phyloP scores from a whole-genome alignment of 2,113 vertebrate genomes.

The Python bivittatus region DNA sequence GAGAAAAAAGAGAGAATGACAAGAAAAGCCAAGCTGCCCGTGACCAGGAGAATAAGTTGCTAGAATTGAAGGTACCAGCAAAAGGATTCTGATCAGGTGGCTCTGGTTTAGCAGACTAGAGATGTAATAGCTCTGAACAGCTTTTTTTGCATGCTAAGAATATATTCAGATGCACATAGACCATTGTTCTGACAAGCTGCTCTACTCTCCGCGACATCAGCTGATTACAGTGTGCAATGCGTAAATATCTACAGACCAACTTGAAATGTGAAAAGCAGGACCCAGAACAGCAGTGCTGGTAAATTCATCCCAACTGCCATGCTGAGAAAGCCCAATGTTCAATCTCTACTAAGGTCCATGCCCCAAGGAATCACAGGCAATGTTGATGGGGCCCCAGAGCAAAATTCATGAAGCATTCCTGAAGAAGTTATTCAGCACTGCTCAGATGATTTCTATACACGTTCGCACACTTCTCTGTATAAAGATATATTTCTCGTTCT shows the following conservation, averaged over 20 bases:
- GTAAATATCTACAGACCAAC: background rate
- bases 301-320: background rate
- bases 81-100: too few species aligned
- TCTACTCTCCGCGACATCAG: background rate
- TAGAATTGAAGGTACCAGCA: too few species aligned
- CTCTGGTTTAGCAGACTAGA: background rate
- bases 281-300: background rate
- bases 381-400: background rate
- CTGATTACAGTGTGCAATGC: background rate
- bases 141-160: background rate
- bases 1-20: background rate
- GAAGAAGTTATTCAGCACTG: background rate
- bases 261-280: background rate
- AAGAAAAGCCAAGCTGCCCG: background rate
- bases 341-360: background rate
- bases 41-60: too few species aligned
- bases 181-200: accelerated
- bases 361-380: background rate
- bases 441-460: too few species aligned
- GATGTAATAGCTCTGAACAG: background rate
- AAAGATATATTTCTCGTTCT: background rate
- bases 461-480: too few species aligned
- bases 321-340: background rate
- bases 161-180: background rate
- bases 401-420: background rate